Evolutionary conservation across 2,113 vertebrate genomes (phyloP), one percentile per base, ranked within the genome.

Genomic region (Laterallus jamaicensis): DNA sequence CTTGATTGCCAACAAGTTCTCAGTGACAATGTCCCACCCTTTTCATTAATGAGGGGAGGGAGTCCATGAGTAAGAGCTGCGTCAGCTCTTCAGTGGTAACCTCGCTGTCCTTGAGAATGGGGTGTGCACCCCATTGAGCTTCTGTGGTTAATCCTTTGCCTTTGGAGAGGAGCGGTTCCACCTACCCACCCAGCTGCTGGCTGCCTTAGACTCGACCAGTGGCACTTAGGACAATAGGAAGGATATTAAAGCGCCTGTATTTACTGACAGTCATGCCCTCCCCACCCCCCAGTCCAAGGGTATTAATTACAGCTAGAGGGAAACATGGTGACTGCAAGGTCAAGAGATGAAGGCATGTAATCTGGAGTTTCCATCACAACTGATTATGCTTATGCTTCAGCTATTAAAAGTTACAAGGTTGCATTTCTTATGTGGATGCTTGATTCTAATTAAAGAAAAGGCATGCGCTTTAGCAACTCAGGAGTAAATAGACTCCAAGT

Each of bases 391-490:
- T 93, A 71, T 55, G 58, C 68, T 83, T 54, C 78, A 81, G 86
- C 83, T 97, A 94, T 92, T 95, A 77, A 88, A 95, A 95, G 70
- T 76, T 73, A 80, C 80, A 54, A 81, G 77, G 88, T 58, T 89
- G 67, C 78, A 69, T 94, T 91, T 88, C 86, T 90, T 87, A 71
- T 5, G 19, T 83, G 76, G 31, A 66, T 91, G 88, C 58, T 90
- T 86, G 83, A 62, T 95, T 96, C 94, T 97, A 91, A 94, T 95
- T 91, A 88, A 96, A 93, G 95, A 66, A 92, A 84, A 83, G 7
- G 40, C 4, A 1, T 69, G 28, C 77, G 21, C 69, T 81, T 63
- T 77, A 85, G 82, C 59, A 92, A 86, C 26, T 62, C 42, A 37
- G 63, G 55, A 77, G 62, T 59, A 96, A 84, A 83, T 71, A 86